These are phyloP conservation scores for Mimas tiliae DNA, from an alignment of 2,888 invertebrate species.

Conservation along the genomic window DNA sequence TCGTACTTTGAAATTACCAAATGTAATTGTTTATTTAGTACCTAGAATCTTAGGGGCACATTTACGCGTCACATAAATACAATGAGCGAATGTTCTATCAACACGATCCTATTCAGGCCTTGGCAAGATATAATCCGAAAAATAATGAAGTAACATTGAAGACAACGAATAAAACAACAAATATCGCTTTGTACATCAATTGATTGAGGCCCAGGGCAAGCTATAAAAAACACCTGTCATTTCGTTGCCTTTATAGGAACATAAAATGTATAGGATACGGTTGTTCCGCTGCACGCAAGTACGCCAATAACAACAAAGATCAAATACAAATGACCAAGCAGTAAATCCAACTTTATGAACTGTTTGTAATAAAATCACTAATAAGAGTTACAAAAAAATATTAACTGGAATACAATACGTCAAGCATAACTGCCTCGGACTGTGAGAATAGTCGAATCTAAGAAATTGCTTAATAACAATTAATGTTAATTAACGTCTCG, in stretches of 20 bases:
- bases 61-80: too few relatives aligned
- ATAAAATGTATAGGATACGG: constrained; percentile 40
- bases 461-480: too few relatives aligned
- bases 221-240: constrained; percentile 42
- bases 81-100: neutral
- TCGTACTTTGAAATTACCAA: too few relatives aligned
- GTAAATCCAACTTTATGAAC: neutral
- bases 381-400: too few relatives aligned
- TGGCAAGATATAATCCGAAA: neutral
- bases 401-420: too few relatives aligned
- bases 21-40: too few relatives aligned
- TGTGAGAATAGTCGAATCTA: too few relatives aligned
- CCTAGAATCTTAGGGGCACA: too few relatives aligned
- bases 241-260: constrained; percentile 44
- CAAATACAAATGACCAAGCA: neutral
- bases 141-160: constrained; percentile 1
- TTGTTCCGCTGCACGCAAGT: constrained; percentile 24
- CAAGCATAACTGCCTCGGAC: too few relatives aligned
- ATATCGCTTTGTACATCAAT: constrained; percentile 5
- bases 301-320: neutral
- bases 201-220: constrained; percentile 21
- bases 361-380: neutral
- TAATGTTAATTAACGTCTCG: too few relatives aligned
- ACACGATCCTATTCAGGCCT: neutral
- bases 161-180: constrained; percentile 11